Evolutionary conservation across 2,113 vertebrate genomes (phyloP), one percentile per base, ranked within the genome.

Genomic region (Bufo bufo): DNA sequence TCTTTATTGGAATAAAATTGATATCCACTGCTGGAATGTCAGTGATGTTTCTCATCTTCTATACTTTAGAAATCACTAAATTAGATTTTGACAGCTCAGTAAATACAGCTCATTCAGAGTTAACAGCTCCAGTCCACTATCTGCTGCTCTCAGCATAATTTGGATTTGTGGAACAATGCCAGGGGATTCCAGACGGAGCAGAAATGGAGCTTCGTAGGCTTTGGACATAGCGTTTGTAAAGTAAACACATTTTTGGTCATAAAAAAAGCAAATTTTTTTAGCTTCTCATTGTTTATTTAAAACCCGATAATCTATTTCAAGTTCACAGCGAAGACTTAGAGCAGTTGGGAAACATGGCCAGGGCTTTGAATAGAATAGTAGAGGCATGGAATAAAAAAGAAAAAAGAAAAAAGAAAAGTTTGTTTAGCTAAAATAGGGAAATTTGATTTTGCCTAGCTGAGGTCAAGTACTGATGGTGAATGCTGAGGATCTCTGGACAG

Each of bases 81-180:
- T 20, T 43, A 17, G 5, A 59, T n/a, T 81, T 13, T 45, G 78
- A 84, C 47, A 84, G 23, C 13, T 84, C 49, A 4, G 20, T 71
- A 71, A 8, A 84, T 52, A 6, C 56, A 66, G 61, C 75, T 47
- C 17, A 65, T 74, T 12, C 52, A 82, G 79, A 17, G 79, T 87
- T 87, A 87, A 87, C 33, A 23, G 54, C 63, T 65, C 7, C 33
- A 54, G 33, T 59, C 19, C 52, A 52, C 66, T 75, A 45, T 74
- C 66, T 87, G 86, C 86, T 87, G 86, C 63, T 74, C 79, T 87
- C 86, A 87, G 86, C 86, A 87, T 81, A 82, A 80, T 81, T 69
- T 72, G 77, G 77, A 58, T 82, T 71, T 87, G 61, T 87, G 86
- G 66, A 82, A 74, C 56, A 61, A 61, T 61, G 79, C 86, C 86